Evolutionary conservation across 2,888 invertebrate genomes (phyloP).

Genomic region (Synanthedon myopaeformis): DNA sequence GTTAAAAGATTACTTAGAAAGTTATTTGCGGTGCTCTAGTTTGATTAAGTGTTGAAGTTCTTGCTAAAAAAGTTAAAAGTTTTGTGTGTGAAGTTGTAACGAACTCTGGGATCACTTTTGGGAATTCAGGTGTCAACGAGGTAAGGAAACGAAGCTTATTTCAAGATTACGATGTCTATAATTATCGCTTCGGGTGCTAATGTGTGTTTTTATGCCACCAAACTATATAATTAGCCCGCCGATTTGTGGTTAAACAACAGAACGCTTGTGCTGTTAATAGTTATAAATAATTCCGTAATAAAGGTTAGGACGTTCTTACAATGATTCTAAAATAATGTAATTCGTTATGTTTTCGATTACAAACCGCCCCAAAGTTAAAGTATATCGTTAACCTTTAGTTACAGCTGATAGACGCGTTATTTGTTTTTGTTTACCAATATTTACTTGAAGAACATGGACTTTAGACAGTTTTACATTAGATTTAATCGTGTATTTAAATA

Average conservation of each 20-base stretch:
- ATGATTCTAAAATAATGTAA: no score
- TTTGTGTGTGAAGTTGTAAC: constrained; percentile 62
- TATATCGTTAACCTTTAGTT: no score
- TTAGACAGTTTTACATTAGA: no score
- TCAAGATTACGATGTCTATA: constrained; percentile 46
- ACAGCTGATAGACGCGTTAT: no score
- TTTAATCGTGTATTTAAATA: no score
- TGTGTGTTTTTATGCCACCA: constrained; percentile 17
- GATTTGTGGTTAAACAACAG: constrained; percentile 23
- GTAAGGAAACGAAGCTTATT: constrained; percentile 62
- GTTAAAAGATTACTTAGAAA: constrained; percentile 44
- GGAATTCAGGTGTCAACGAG: constrained; percentile 70
- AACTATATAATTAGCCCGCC: constrained; percentile 17
- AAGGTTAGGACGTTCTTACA: constrained; percentile 40
- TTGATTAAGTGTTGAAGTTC: constrained; percentile 34
- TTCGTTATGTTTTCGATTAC: no score
- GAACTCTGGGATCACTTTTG: constrained; percentile 56
- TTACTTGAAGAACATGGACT: no score
- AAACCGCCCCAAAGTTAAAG: no score
- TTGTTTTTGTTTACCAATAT: no score
- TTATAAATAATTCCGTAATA: constrained; percentile 52
- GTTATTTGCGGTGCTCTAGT: constrained; percentile 36
- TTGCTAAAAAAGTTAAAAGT: constrained; percentile 46
- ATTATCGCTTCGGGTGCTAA: constrained; percentile 33
- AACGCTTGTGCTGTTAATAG: constrained; percentile 34